A percentile compares a stretch with the other conserved stretches of the same genome.
Evolutionary conservation across 2,113 vertebrate genomes (phyloP).

Genomic region (Takifugu bimaculatus): DNA sequence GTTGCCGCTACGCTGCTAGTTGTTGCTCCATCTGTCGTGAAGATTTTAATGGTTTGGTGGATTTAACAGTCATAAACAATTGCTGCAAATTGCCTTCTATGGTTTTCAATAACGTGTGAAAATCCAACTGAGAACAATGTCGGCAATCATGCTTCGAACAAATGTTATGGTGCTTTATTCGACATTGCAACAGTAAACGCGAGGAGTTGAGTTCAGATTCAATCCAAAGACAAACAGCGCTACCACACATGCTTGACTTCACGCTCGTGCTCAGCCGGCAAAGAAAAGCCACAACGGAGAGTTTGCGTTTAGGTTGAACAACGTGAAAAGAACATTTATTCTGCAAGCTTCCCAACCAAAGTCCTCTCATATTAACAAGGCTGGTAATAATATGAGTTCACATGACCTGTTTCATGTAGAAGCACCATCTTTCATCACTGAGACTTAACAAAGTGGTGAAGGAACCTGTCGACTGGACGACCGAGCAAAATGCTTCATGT

Average conservation of each 20-base stretch:
- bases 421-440: neutral
- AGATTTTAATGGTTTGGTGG: neutral
- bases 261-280: neutral
- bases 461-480: slow-evolving; percentile 9
- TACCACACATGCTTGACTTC: neutral
- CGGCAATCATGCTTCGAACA: too few relatives aligned
- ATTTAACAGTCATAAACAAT: neutral
- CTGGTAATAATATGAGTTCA: too few relatives aligned
- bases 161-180: neutral
- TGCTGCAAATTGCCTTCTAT: slow-evolving; percentile 8
- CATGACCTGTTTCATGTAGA: neutral
- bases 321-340: too few relatives aligned
- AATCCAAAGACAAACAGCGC: slow-evolving; percentile 14
- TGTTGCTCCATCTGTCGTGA: neutral
- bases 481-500: slow-evolving; percentile 3
- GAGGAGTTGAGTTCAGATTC: slow-evolving; percentile 2
- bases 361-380: too few relatives aligned
- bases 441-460: too few relatives aligned
- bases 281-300: neutral
- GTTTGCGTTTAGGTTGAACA: too few relatives aligned
- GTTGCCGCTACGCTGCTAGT: neutral
- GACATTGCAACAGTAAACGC: neutral
- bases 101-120: neutral
- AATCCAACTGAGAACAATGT: too few relatives aligned
- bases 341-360: too few relatives aligned